A percentile compares a stretch with the other conserved stretches of the same genome.
Conservation (phyloP, 2,888 invertebrate species). For the Pammene fasciana region DNA sequence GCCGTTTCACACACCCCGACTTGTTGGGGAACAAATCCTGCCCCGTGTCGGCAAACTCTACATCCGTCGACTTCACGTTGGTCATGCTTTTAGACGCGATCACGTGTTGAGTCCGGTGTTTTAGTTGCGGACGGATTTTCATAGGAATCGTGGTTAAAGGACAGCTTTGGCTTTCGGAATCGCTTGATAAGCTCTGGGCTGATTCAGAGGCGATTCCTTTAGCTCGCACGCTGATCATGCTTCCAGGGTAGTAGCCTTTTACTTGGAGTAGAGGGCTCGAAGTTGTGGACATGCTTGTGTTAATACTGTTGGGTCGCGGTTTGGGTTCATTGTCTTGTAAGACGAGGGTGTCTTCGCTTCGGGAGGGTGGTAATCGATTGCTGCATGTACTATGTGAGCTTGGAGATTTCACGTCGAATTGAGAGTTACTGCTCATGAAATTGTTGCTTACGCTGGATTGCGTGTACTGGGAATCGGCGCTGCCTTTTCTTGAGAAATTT, state of each 20-base stretch:
- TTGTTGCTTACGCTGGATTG: constrained; percentile 79
- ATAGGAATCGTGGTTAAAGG: constrained; percentile 79
- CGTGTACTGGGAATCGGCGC: constrained; percentile 83
- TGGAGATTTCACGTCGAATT: constrained; percentile 73
- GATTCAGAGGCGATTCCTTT: constrained; percentile 85
- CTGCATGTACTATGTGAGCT: constrained; percentile 72
- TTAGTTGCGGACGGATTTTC: constrained; percentile 80
- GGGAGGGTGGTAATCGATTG: constrained; percentile 87
- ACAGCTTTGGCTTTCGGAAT: constrained; percentile 84
- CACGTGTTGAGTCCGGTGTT: constrained; percentile 70
- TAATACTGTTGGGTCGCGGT: constrained; percentile 83
- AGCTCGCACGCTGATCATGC: constrained; percentile 85
- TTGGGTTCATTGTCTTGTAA: constrained; percentile 75
- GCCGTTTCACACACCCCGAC: constrained; percentile 73
- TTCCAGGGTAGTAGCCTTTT: constrained; percentile 85
- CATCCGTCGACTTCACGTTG: constrained; percentile 82
- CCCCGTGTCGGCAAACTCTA: constrained; percentile 73
- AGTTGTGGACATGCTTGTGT: constrained; percentile 85
- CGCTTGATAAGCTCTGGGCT: constrained; percentile 86
- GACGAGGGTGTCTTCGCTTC: constrained; percentile 90
- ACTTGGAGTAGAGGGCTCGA: constrained; percentile 88
- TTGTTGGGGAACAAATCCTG: constrained; percentile 69
- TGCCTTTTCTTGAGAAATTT: constrained; percentile 79
- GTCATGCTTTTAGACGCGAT: constrained; percentile 85
- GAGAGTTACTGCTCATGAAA: constrained; percentile 72